A percentile compares a stretch with the other conserved stretches of the same genome.
These are phyloP conservation scores for Recurvirostra avosetta DNA, from an alignment of 2,113 vertebrate genomes.

Conservation along the genomic window DNA sequence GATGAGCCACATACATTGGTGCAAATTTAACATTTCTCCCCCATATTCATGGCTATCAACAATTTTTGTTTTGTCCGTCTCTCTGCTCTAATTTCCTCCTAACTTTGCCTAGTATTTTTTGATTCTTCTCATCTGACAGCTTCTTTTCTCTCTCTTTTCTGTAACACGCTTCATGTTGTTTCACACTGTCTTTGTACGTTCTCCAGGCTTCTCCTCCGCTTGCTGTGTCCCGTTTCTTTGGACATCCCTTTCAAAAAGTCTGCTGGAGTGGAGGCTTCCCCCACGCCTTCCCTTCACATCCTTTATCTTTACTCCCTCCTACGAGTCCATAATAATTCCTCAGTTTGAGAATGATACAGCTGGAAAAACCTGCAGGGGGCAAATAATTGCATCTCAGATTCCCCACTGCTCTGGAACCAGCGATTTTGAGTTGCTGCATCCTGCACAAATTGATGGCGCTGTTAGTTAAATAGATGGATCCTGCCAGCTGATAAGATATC, in stretches of 20 bases:
- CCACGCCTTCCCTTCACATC: not conserved
- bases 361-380: rapidly evolving
- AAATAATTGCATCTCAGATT: not conserved
- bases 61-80: not conserved
- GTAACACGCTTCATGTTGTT: not conserved
- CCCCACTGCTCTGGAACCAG: rapidly evolving
- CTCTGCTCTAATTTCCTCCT: not conserved
- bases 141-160: not conserved
- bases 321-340: not conserved
- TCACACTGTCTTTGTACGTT: not conserved
- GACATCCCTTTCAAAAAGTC: not conserved
- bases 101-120: not conserved
- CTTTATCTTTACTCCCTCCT: not conserved
- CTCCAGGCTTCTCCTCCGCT: not conserved
- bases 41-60: not conserved
- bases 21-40: not conserved
- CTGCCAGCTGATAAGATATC: not conserved
- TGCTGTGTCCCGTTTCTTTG: not conserved
- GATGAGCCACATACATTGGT: not conserved
- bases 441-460: not conserved
- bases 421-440: not conserved
- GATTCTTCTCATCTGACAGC: not conserved
- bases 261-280: not conserved
- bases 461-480: not conserved
- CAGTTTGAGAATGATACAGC: not conserved